phyloP scores from a whole-genome alignment of 2,113 vertebrate genomes.

The Solea senegalensis region DNA sequence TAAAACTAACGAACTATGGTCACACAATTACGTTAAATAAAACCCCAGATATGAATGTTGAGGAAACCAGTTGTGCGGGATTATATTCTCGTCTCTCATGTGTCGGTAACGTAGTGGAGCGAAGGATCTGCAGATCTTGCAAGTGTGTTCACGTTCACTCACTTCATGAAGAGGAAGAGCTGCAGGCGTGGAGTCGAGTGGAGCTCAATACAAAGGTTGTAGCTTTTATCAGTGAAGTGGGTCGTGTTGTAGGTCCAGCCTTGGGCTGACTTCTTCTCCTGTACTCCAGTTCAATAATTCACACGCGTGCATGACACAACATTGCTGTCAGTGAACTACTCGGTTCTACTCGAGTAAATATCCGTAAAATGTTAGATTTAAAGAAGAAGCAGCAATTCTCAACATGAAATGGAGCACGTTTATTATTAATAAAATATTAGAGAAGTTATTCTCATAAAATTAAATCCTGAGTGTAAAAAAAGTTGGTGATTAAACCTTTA shows the following conservation, averaged over 20 bases:
- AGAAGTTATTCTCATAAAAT: too few species aligned
- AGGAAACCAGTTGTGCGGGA: not conserved
- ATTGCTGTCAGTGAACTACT: not conserved
- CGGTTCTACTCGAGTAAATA: too few species aligned
- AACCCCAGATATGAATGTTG: too few species aligned
- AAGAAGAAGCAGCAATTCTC: too few species aligned
- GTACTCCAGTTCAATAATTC: slow-evolving; percentile 36
- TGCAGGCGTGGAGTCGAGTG: slow-evolving; percentile 16
- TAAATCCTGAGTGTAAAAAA: too few species aligned
- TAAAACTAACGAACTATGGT: too few species aligned
- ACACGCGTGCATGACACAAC: not conserved
- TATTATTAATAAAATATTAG: too few species aligned
- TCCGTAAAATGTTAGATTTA: too few species aligned
- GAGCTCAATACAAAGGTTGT: slow-evolving; percentile 36
- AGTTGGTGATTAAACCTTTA: too few species aligned
- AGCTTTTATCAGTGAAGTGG: slow-evolving; percentile 53
- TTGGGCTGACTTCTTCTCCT: not conserved
- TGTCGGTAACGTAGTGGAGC: not conserved
- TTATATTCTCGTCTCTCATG: too few species aligned
- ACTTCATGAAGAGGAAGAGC: slow-evolving; percentile 41
- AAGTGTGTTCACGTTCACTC: slow-evolving; percentile 28
- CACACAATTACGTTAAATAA: too few species aligned
- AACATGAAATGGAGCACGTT: too few species aligned
- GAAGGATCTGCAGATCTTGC: not conserved
- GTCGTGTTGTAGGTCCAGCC: slow-evolving; percentile 48